Conservation (phyloP, 2,113 vertebrate genomes). For the Potamarius usumacintae region DNA sequence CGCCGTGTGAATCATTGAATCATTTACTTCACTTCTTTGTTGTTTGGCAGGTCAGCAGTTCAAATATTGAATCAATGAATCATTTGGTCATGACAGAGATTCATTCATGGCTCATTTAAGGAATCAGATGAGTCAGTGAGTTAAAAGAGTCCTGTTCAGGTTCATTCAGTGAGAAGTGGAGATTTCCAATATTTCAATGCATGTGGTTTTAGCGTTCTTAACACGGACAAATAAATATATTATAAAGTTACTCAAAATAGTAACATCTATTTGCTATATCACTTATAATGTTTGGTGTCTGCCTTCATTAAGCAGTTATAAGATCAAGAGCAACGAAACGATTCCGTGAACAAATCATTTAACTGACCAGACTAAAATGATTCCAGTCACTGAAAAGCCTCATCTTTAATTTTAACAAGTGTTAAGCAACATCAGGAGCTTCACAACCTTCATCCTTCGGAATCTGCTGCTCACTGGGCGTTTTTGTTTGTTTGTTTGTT, state of each 20-base stretch:
- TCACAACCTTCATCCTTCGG: neutral
- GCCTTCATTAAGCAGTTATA: too few relatives aligned
- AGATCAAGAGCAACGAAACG: too few relatives aligned
- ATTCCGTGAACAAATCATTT: too few relatives aligned
- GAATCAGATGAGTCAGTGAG: neutral
- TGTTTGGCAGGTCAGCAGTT: neutral
- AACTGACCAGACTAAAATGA: neutral
- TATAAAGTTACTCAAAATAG: too few relatives aligned
- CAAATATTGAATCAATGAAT: neutral
- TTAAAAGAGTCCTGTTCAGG: neutral
- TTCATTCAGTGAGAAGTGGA: neutral
- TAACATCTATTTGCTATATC: neutral
- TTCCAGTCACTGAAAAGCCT: neutral
- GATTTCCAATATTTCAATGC: neutral
- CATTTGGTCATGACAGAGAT: neutral
- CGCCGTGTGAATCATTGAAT: too few relatives aligned
- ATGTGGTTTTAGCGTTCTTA: neutral
- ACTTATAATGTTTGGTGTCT: neutral
- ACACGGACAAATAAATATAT: too few relatives aligned
- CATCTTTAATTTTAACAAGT: neutral
- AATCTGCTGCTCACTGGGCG: neutral
- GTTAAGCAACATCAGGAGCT: neutral
- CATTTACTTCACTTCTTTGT: neutral
- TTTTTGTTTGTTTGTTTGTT: neutral
- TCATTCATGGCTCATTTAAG: neutral